phyloP scores from a whole-genome alignment of 2,113 vertebrate species.

The Ctenodactylus gundi region DNA sequence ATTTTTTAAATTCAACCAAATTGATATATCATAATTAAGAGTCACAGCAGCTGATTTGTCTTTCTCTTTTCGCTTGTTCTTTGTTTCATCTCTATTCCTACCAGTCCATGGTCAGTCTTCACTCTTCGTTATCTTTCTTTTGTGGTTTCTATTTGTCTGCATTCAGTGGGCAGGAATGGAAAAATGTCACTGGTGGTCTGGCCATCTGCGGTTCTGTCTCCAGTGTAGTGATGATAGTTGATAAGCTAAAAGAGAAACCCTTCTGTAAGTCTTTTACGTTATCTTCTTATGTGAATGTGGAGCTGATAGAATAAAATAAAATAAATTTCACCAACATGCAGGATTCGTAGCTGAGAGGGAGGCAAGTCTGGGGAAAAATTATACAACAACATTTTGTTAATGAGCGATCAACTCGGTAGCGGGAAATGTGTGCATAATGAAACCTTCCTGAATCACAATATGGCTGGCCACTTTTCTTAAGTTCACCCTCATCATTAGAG shows the following conservation, averaged over 20 bases:
- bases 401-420: not conserved
- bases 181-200: not conserved
- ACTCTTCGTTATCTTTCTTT: not conserved
- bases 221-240: not conserved
- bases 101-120: not conserved
- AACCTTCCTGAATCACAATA: not conserved
- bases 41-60: not conserved
- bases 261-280: not conserved
- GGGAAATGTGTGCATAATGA: not conserved
- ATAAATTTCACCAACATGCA: not conserved
- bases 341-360: not conserved
- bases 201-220: not conserved
- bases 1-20: not conserved
- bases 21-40: not conserved
- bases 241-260: not conserved
- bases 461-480: not conserved
- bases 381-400: not conserved
- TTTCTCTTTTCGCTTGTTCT: conserved; percentile 17
- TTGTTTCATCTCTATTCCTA: not conserved
- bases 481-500: not conserved
- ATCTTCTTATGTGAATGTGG: not conserved
- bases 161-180: not conserved
- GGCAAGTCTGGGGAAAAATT: not conserved
- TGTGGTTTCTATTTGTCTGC: not conserved
- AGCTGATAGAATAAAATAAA: not conserved